Evolutionary conservation across 2,113 vertebrate species (phyloP).

Genomic region (Aplodontia rufa): DNA sequence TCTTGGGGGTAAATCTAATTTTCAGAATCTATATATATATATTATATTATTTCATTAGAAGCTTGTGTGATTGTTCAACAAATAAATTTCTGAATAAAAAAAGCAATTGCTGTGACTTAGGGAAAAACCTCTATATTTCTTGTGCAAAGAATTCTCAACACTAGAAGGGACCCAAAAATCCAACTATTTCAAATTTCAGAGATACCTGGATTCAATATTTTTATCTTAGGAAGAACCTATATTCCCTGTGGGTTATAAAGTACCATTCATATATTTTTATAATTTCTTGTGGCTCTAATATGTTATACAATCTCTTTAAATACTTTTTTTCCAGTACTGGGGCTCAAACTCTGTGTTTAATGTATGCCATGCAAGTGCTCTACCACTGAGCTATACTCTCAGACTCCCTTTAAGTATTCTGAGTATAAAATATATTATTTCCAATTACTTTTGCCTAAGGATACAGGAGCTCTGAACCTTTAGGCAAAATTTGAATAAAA

Average conservation of each 20-base stretch:
- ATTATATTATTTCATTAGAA: too few relatives aligned
- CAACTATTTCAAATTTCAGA: slow-evolving; percentile 13
- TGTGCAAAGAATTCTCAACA: slow-evolving; percentile 17
- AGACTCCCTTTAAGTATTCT: not conserved
- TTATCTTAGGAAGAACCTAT: not conserved
- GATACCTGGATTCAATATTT: not conserved
- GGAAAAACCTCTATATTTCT: not conserved
- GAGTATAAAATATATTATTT: not conserved
- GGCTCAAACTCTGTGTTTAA: not conserved
- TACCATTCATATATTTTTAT: not conserved
- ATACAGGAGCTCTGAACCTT: not conserved
- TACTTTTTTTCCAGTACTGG: not conserved
- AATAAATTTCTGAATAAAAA: too few relatives aligned
- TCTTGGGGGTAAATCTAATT: too few relatives aligned
- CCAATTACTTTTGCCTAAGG: not conserved
- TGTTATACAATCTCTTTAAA: not conserved
- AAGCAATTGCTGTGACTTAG: not conserved
- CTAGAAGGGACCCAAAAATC: not conserved
- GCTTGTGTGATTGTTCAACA: too few relatives aligned
- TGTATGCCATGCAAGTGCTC: not conserved
- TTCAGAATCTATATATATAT: too few relatives aligned
- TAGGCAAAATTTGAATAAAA: not conserved
- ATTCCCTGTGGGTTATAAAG: not conserved
- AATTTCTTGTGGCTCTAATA: not conserved
- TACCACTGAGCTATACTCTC: not conserved